Evolutionary conservation across 2,113 vertebrate species (phyloP).

Genomic region (Pipa parva): DNA sequence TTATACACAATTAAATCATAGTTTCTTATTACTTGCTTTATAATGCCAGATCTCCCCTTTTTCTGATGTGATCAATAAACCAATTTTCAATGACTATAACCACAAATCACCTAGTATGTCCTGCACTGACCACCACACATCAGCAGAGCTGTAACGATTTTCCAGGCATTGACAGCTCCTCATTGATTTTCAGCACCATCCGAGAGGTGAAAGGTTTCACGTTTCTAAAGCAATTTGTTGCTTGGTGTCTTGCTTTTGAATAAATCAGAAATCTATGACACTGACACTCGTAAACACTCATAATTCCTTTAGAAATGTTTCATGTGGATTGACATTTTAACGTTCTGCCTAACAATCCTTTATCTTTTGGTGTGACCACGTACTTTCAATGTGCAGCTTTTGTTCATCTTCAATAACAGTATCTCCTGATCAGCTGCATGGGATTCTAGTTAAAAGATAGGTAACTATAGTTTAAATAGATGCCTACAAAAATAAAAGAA

Average conservation of each 20-base stretch:
- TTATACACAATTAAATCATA: too few relatives aligned
- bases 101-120: conserved; percentile 25
- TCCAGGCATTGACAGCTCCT: not conserved
- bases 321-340: conserved; percentile 6
- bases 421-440: too few relatives aligned
- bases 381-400: too few relatives aligned
- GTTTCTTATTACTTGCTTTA: not conserved
- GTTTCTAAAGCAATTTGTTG: conserved; percentile 32
- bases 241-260: conserved; percentile 20
- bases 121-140: conserved; percentile 12
- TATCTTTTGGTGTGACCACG: not conserved
- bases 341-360: not conserved
- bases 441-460: too few relatives aligned
- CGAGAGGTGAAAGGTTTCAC: conserved; percentile 32
- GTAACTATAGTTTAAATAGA: too few relatives aligned
- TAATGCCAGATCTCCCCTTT: conserved; percentile 12
- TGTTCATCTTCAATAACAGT: too few relatives aligned
- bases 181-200: conserved; percentile 30
- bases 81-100: conserved; percentile 12
- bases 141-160: conserved; percentile 19
- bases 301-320: conserved; percentile 5
- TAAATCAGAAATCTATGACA: conserved; percentile 21
- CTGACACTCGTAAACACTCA: conserved; percentile 12
- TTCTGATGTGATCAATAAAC: conserved; percentile 14
- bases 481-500: too few relatives aligned